Percentiles rank a stretch among this genome's conserved stretches.
phyloP scores from a whole-genome alignment of 1,140 invertebrate genomes.

The Asobara japonica region DNA sequence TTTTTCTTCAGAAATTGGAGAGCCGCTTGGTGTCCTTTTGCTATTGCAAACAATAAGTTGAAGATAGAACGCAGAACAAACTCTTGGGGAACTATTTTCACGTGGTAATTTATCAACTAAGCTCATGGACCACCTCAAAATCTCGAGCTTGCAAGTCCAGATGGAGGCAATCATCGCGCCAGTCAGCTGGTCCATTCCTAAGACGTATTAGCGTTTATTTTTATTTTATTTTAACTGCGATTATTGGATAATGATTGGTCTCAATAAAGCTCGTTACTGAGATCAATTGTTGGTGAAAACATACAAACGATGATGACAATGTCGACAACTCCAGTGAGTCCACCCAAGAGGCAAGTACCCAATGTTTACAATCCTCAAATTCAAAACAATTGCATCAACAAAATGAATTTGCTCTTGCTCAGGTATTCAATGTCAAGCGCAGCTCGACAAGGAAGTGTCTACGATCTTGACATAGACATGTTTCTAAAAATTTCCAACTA shows the following conservation, averaged over 20 bases:
- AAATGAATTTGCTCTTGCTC: not conserved
- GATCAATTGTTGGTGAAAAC: not conserved
- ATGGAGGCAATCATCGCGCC: not conserved
- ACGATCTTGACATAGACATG: constrained; percentile 77
- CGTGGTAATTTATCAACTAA: too few relatives aligned
- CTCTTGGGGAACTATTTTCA: too few relatives aligned
- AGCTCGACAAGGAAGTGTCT: constrained; percentile 66
- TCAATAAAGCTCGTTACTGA: not conserved
- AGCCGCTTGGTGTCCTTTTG: too few relatives aligned
- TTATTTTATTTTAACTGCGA: not conserved
- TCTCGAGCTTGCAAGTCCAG: too few relatives aligned
- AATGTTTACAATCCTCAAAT: not conserved
- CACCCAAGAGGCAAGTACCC: not conserved
- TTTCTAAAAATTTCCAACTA: constrained; percentile 86
- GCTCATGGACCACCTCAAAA: too few relatives aligned
- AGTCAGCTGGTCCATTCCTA: not conserved
- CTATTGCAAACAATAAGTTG: too few relatives aligned
- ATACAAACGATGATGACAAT: not conserved
- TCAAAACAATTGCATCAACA: not conserved
- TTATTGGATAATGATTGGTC: not conserved
- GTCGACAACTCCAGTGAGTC: not conserved
- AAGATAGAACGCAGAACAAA: too few relatives aligned
- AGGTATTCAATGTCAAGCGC: constrained; percentile 5
- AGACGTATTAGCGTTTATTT: constrained; percentile 1
- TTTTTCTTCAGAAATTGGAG: too few relatives aligned